Conservation (phyloP, 2,888 invertebrate species). For the Dasypogon diadema region DNA sequence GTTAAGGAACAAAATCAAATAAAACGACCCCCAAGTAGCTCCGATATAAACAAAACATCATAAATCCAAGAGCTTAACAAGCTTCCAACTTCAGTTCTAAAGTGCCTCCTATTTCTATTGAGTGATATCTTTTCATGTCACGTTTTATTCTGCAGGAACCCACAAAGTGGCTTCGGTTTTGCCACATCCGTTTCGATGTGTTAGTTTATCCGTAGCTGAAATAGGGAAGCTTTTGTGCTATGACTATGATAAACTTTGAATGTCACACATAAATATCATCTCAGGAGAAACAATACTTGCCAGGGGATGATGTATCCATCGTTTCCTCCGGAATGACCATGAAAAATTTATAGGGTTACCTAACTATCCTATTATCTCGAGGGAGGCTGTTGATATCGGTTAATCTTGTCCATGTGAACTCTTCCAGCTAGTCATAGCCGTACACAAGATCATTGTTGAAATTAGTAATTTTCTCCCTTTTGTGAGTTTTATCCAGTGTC, state of each 20-base stretch:
- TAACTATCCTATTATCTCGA: background rate
- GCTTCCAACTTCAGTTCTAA: background rate
- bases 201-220: background rate
- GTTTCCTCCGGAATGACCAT: background rate
- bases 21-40: constrained; percentile 14
- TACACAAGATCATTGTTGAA: background rate
- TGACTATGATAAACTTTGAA: constrained; percentile 41
- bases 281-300: constrained; percentile 20
- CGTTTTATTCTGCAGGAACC: constrained; percentile 35
- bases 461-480: constrained; percentile 1
- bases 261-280: constrained; percentile 31
- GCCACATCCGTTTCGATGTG: background rate
- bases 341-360: constrained; percentile 36
- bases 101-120: background rate
- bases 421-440: background rate
- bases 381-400: constrained; percentile 3
- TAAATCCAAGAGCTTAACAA: constrained; percentile 46
- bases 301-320: background rate
- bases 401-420: background rate
- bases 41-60: constrained; percentile 37
- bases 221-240: background rate
- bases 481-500: background rate
- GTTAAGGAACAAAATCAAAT: constrained; percentile 11
- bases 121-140: constrained; percentile 48
- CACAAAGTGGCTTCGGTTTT: constrained; percentile 43